Evolutionary conservation across 2,113 vertebrate species (phyloP), one percentile per base, ranked within the genome.

Genomic region (Siphamia tubifer): DNA sequence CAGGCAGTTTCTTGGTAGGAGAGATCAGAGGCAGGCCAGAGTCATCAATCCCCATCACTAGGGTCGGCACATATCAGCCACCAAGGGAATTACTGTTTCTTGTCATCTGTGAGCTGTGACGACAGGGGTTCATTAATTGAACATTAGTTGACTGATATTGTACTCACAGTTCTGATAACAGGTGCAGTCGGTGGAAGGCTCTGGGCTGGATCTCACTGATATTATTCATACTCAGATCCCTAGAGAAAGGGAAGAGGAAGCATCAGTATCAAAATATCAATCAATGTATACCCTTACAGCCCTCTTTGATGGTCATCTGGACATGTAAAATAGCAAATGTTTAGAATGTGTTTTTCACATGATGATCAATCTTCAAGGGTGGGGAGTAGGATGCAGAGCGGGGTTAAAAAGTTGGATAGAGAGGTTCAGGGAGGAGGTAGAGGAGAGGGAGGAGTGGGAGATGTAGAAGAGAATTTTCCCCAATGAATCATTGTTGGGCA

Each of bases 201-300:
- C 91, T 85, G 4, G 95, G 94, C 79, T 91, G 92, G 62, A 98
- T 92, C 74, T 82, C 83, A 0, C 95, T 97, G 78, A 99, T 96
- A 92, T 96, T 99, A 90, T 99, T 99, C 97, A 98, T 96, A 77
- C 96, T 99, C 83, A 99, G 92, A 68, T 99, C 97, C 51, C 97
- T 99, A 57, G 57, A 51, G 68, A 77, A 20, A 77, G 7, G 31
- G 44, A 56, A 61, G 8, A 23, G 19, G 20, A 27, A 45, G 21
- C 17, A 60, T 84, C 43, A 57, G 30, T 42, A 57, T 51, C 30
- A 71, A 79, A 58, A 51, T 61, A 70, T 79, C 49, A 62, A 31
- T 82, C 74, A 68, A 4, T 32, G 25, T 8, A 21, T 16, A 35
- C 8, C 30, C 57, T 64, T 69, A 64, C 60, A 2, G 45, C 30